Base-by-base conservation (phyloP, 1,140 invertebrate species). In the Philopotamus ludificatus region DNA sequence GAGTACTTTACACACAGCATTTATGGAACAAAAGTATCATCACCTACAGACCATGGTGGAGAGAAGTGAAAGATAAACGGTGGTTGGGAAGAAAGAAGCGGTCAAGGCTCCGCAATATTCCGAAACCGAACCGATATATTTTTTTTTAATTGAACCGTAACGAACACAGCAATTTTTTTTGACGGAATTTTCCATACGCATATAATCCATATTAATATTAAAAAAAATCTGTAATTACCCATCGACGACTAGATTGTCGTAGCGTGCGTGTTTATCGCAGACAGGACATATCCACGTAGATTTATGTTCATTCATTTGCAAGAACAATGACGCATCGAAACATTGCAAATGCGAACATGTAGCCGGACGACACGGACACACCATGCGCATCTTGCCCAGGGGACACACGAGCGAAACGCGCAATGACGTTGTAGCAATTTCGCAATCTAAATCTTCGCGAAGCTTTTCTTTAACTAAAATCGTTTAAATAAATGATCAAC, bases 241-340 rank as follows among this genome's bases (percentile, higher is more conserved):
- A 78, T 95, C 93, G 71, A 97, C 92, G 8, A 91, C 87, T 3
- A 98, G 80, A 77, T 87, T 88, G 72, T 93, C 89, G 75, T 91
- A 96, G 12, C 89, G 76, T 8, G 92, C 89, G 8, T 87, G 77
- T 74, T 91, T 94, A 76, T 96, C 92, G 81, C 95, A 98, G 12
- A 97, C 93, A 1, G 94, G 94, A 84, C 95, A 98, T 64, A 88
- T 89, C 95, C 95, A 98, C 1, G 92, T 95, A 15, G 95, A 92
- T 74, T 95, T 96, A 41, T 92, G 86, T 77, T 98, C 95, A 76
- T 97, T 97, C 94, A 98, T 97, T 84, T 92, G 90, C 47, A 98
- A 79, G 76, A 89, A 97, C 20, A 94, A 80, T 1, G 85, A 87
- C 0, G 94, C 93, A 81, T 98, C 95, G 73, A 97, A 98, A 78